Evolutionary conservation across 2,888 invertebrate species (phyloP).

Genomic region (Diaprepes abbreviatus): DNA sequence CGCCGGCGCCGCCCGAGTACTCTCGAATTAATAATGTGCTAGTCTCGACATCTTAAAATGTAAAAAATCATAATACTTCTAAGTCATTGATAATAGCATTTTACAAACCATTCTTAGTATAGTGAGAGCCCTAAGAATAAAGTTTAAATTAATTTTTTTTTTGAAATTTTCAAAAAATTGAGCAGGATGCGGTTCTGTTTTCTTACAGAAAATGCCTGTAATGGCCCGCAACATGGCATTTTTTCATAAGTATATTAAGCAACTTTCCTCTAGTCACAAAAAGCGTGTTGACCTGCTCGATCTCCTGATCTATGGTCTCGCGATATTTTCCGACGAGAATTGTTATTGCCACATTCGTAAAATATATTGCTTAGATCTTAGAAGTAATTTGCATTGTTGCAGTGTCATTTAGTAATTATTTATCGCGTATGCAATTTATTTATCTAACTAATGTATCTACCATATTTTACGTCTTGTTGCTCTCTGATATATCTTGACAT

Average conservation of each 20-base stretch:
- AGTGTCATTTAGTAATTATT: conserved; percentile 13
- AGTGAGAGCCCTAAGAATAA: too few species aligned
- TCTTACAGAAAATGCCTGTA: too few species aligned
- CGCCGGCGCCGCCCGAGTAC: neutral
- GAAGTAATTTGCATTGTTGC: conserved; percentile 9
- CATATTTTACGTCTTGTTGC: neutral
- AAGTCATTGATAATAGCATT: too few species aligned
- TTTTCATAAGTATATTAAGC: too few species aligned
- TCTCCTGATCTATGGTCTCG: neutral
- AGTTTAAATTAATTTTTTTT: too few species aligned
- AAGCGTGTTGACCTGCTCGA: neutral
- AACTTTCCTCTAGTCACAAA: too few species aligned
- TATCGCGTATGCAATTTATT: conserved; percentile 1
- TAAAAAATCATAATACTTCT: too few species aligned
- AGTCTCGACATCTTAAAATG: too few species aligned
- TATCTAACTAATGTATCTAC: neutral
- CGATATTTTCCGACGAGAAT: neutral
- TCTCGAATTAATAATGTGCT: neutral
- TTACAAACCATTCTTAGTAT: too few species aligned
- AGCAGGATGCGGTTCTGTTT: too few species aligned
- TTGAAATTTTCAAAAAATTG: too few species aligned
- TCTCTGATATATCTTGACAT: conserved; percentile 10
- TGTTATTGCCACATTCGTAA: neutral
- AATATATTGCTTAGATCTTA: neutral
- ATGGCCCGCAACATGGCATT: too few species aligned